Base-by-base conservation (phyloP, 1,140 invertebrate species). In the Drosophila takahashii region DNA sequence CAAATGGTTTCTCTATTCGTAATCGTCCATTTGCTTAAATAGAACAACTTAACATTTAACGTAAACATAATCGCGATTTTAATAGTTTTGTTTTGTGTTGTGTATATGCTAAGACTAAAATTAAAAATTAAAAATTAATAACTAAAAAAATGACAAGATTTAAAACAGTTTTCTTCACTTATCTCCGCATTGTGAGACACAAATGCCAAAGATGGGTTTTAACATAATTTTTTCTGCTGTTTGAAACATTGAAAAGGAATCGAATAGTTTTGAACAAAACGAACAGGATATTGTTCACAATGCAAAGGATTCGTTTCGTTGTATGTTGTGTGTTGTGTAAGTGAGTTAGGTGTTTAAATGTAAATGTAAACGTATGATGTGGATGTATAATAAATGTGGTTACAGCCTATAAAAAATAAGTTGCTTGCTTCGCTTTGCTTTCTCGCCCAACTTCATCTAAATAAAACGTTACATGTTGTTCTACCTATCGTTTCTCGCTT, bases 331-430 rank as follows among this genome's bases (percentile, higher is more conserved):
- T 52, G 29, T 51, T 58, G n/a, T 29, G 59, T 61, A 22, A 39
- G 41, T 57, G 59, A 41, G 41, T 61, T 32, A 36, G 64, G 41
- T 57, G 29, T 64, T 9, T 52, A 27, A 18, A 29, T 51, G 29
- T 32, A 16, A 11, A 16, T 29, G 36, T 65, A 5, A 22, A 22
- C 22, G 22, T 22, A 22, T 22, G 36, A 16, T 51, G 60, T 42
- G 57, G 18, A 45, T 70, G 45, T 61, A 73, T 44, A 72, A 77
- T 56, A 71, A 62, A 70, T 69, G 66, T 70, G 66, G 48, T 70
- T 69, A 70, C 66, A 70, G 66, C 66, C 66, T 70, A 70, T 70
- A 69, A 69, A 70, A 70, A 70, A 70, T 70, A 70, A 70, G 66
- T 70, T 70, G 65, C 50, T 57, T 69, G 59, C 66, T 56, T 70